Evolutionary conservation across 1,140 invertebrate genomes (phyloP).

Genomic region (Drosophila grimshawi): DNA sequence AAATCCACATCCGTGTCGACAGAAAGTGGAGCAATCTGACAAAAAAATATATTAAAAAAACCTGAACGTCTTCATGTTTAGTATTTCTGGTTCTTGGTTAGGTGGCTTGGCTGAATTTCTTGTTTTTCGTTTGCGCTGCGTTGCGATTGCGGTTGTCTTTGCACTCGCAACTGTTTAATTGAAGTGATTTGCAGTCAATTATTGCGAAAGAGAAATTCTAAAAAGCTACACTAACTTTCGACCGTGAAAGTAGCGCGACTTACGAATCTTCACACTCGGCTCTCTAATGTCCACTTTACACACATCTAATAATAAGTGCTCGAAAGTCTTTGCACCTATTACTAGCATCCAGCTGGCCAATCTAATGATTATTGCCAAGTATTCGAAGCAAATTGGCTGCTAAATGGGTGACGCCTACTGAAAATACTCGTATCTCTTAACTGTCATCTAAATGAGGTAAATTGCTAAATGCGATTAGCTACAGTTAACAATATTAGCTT

Average conservation of each 20-base stretch:
- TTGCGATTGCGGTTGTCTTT: slow-evolving; percentile 36
- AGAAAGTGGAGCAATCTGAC: slow-evolving; percentile 68
- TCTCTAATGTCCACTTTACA: slow-evolving; percentile 12
- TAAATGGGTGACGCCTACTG: slow-evolving; percentile 61
- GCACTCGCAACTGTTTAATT: slow-evolving; percentile 72
- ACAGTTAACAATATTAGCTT: slow-evolving; percentile 37
- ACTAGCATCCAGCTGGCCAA: not conserved
- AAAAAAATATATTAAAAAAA: slow-evolving; percentile 27
- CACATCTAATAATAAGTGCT: slow-evolving; percentile 68
- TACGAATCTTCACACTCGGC: slow-evolving; percentile 4
- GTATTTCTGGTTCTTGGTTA: slow-evolving; percentile 65
- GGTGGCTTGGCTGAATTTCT: slow-evolving; percentile 27
- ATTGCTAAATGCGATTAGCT: slow-evolving; percentile 39
- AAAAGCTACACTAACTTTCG: slow-evolving; percentile 64
- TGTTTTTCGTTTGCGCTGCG: slow-evolving; percentile 26
- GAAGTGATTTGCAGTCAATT: slow-evolving; percentile 78
- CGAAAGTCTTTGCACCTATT: slow-evolving; percentile 39
- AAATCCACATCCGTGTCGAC: slow-evolving; percentile 72
- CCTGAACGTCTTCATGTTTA: slow-evolving; percentile 56
- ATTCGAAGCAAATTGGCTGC: slow-evolving; percentile 50
- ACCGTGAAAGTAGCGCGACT: slow-evolving; percentile 65
- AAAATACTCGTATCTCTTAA: slow-evolving; percentile 52
- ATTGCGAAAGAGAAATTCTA: slow-evolving; percentile 81
- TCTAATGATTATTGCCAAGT: slow-evolving; percentile 5
- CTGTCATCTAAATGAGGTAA: slow-evolving; percentile 61